These are phyloP conservation scores for Loriculus beryllinus DNA, from an alignment of 2,797 vertebrate species.

Conservation along the genomic window DNA sequence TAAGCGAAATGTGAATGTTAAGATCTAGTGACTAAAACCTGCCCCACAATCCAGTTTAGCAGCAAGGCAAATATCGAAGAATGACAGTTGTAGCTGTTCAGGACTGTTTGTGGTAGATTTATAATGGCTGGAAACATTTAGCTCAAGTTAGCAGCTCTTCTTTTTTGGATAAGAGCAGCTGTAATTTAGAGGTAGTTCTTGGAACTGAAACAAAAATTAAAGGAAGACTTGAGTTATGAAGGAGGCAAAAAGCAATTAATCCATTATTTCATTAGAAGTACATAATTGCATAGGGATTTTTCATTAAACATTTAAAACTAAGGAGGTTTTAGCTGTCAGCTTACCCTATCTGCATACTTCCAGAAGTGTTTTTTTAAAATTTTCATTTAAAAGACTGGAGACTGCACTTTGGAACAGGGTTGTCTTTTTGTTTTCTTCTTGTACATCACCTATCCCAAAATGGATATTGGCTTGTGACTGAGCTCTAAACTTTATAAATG, in stretches of 20 bases:
- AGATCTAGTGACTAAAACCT: not conserved
- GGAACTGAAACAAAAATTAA: not conserved
- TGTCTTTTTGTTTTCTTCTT: not conserved
- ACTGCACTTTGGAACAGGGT: accelerated
- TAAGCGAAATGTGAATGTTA: not conserved
- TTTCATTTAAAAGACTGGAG: not conserved
- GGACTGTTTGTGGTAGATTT: not conserved
- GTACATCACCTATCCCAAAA: not conserved
- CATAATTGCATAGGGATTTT: not conserved
- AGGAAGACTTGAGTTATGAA: not conserved
- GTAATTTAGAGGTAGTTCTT: not conserved
- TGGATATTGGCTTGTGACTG: not conserved
- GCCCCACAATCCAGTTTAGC: not conserved
- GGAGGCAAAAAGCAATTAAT: not conserved
- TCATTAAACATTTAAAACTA: not conserved
- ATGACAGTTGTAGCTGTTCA: not conserved
- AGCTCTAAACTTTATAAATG: not conserved
- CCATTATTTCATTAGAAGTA: not conserved
- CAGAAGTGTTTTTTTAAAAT: not conserved
- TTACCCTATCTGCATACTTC: not conserved
- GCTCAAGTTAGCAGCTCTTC: not conserved
- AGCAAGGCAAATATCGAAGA: not conserved
- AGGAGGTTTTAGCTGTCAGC: accelerated
- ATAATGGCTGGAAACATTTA: not conserved
- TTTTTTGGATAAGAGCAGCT: not conserved